Conservation (phyloP, 2,113 vertebrate genomes). For the Gnathonemus longibarbis region DNA sequence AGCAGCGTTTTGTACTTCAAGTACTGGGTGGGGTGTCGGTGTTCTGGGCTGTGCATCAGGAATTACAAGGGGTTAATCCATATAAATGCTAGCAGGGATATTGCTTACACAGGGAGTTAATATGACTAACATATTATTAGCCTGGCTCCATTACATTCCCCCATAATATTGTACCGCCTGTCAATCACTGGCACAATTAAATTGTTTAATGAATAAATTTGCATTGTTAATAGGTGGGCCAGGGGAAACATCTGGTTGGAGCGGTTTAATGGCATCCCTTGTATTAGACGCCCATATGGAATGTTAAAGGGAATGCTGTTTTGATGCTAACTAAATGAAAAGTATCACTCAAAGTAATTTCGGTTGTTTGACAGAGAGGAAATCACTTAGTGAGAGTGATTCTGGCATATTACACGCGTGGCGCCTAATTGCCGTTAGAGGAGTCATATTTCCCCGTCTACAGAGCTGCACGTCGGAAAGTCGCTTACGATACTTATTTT, state of each 20-base stretch:
- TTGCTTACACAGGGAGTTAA: constrained; percentile 57
- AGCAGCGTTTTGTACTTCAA: constrained; percentile 3
- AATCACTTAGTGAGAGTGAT: constrained; percentile 63
- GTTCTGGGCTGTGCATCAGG: constrained; percentile 6
- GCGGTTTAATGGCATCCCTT: constrained; percentile 52
- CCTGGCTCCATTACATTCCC: constrained; percentile 51
- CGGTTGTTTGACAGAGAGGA: constrained; percentile 58
- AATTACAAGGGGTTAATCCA: constrained; percentile 60
- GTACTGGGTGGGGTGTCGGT: neutral
- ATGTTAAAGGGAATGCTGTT: constrained; percentile 55
- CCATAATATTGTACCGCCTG: constrained; percentile 53
- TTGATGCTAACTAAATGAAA: constrained; percentile 65
- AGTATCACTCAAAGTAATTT: constrained; percentile 64
- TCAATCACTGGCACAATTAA: constrained; percentile 70
- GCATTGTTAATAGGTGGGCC: constrained; percentile 58
- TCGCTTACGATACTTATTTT: constrained; percentile 30
- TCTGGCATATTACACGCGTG: constrained; percentile 51
- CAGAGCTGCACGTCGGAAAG: constrained; percentile 1
- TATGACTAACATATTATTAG: constrained; percentile 66
- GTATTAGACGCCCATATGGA: constrained; percentile 64
- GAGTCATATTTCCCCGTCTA: constrained; percentile 31
- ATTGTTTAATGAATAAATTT: constrained; percentile 73
- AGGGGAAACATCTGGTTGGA: constrained; percentile 61
- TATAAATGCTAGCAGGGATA: constrained; percentile 56
- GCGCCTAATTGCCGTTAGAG: constrained; percentile 55